Evolutionary conservation across 2,113 vertebrate species (phyloP), one percentile per base, ranked within the genome.

Genomic region (Salvelinus sp.): DNA sequence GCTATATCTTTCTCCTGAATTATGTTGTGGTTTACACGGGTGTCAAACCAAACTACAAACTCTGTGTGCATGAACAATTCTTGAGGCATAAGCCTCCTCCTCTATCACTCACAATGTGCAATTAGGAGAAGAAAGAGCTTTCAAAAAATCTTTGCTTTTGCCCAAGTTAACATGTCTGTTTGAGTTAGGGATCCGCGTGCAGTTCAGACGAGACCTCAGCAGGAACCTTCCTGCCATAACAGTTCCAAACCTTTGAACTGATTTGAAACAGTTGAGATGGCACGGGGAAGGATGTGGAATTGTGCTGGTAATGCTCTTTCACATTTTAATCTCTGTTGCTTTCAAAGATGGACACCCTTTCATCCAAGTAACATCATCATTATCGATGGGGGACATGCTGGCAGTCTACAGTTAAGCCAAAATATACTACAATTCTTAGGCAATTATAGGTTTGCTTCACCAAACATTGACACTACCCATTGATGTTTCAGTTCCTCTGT

Each of bases 241-340:
- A 82, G 83, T 79, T 82, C 27, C 69, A 3, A n/a, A 82, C 82
- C 84, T 89, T 90, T 90, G 85, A 91, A 88, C 67, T 85, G 84
- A 89, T 89, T 90, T 87, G 83, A 85, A 87, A 84, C 78, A 85
- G 88, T 86, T 83, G 76, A 86, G 85, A 88, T 79, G 86, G 85
- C 84, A 84, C 69, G 0, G 87, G 83, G 75, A 83, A 87, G 90
- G 85, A 90, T 86, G 87, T 82, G 77, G 66, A 80, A 71, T 57
- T 70, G 81, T 5, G 78, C 85, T 10, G 79, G 76, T 77, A 47
- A 62, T 70, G 89, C 88, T 86, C 70, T 82, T 83, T 85, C 85
- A 79, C 88, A 54, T 18, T 18, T 83, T 91, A 90, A 93, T 91
- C 90, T 85, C 69, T 83, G 87, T 86, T 83, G 65, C 33, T 48